Base-by-base conservation (phyloP, 2,888 invertebrate genomes). In the Silvanus unidentatus region DNA sequence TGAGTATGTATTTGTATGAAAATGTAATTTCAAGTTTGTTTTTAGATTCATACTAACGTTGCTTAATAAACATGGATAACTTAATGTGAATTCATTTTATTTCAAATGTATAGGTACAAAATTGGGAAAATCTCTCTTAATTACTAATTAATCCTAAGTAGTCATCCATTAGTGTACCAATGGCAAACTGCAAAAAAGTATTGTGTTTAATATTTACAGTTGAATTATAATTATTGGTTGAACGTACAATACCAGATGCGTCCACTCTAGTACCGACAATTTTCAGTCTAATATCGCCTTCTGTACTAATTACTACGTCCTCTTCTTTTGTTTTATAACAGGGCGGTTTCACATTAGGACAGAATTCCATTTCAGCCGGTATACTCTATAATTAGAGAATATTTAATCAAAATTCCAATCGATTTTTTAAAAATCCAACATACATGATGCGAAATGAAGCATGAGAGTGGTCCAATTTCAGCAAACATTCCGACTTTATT, bases 281-380 rank as follows among this genome's bases (percentile, higher is more conserved):
- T 78, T 98, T 99, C 46, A 99, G 75, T 70, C 99, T 78, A 62
- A 98, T 97, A 71, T 96, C 96, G 73, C 97, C 96, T 72, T 97
- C 97, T 48, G 92, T 91, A 65, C 94, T 92, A 61, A 98, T 98
- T 3, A 96, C 92, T 47, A 94, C 88, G 73, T 96, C 96, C 79
- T 98, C 97, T 73, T 97, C 95, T 75, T 95, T 93, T 13, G 94
- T 95, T 75, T 97, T 98, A 70, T 99, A 99, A 69, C 98, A 99
- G 0, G 96, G 94, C 11, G 98, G 97, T 70, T 91, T 94, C 27
- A 93, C 88, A 70, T 95, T 95, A 0, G 98, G 96, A 71, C 99
- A 99, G 73, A 97, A 99, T 69, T 98, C 94, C 95, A 99, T 97
- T 70, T 99, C 98, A 12, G 95, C 89, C 41, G 99, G 99, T 60